These are phyloP conservation scores for Gadus macrocephalus DNA, from an alignment of 2,113 vertebrate species.

Conservation along the genomic window DNA sequence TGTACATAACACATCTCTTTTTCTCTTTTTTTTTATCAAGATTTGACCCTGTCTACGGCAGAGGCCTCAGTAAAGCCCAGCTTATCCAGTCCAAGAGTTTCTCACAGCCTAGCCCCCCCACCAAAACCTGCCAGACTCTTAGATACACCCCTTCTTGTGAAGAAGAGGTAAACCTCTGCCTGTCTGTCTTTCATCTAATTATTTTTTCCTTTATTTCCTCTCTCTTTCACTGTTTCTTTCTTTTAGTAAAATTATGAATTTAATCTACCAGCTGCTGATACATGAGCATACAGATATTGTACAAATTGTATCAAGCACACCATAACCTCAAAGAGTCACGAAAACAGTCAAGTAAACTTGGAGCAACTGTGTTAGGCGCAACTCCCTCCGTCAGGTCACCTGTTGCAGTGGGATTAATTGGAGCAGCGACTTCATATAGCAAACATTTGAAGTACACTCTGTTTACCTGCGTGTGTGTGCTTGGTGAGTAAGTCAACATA, in stretches of 20 bases:
- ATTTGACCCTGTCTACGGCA: background rate
- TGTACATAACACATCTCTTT: too few species aligned
- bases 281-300: too few species aligned
- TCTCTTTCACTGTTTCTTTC: background rate
- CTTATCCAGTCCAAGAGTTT: conserved; percentile 72
- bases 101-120: conserved; percentile 59
- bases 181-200: background rate
- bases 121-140: conserved; percentile 67
- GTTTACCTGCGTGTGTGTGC: conserved; percentile 14
- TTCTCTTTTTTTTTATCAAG: background rate
- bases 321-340: too few species aligned
- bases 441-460: background rate
- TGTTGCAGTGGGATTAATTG: background rate
- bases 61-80: conserved; percentile 55
- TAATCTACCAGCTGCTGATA: background rate
- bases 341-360: background rate
- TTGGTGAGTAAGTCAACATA: conserved; percentile 68
- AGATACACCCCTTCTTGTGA: conserved; percentile 43
- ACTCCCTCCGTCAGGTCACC: background rate
- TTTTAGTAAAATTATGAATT: background rate
- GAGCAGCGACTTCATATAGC: conserved; percentile 6
- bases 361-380: background rate
- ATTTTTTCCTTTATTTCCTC: background rate
- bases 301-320: too few species aligned
- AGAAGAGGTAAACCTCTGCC: conserved; percentile 43